phyloP scores from a whole-genome alignment of 1,140 invertebrate species.

The Zaprionus kolodkinae region DNA sequence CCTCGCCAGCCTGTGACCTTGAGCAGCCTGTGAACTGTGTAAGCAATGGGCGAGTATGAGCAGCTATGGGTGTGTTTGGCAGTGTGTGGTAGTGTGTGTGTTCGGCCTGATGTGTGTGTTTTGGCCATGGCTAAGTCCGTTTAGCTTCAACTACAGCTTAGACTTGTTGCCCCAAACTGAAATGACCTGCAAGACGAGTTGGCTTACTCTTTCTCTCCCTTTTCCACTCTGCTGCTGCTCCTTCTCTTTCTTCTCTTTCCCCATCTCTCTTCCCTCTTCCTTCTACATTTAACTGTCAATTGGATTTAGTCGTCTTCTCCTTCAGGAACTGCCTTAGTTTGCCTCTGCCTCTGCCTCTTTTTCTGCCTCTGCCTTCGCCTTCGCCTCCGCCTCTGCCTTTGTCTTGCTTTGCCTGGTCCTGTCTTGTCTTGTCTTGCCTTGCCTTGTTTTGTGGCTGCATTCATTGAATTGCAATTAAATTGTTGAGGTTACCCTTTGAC shows the following conservation, averaged over 20 bases:
- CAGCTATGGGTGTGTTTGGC: not conserved
- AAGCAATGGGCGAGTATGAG: slow-evolving; percentile 37
- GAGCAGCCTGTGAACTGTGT: slow-evolving; percentile 60
- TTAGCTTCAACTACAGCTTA: slow-evolving; percentile 4
- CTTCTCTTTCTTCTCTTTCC: not conserved
- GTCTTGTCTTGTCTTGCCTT: not conserved
- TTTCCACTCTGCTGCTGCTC: not conserved
- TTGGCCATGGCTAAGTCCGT: slow-evolving; percentile 15
- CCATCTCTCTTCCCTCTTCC: not conserved
- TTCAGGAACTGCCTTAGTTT: slow-evolving; percentile 2
- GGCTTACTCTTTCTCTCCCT: not conserved
- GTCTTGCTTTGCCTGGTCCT: not conserved
- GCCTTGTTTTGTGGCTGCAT: slow-evolving; percentile 32
- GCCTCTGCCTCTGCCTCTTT: not conserved
- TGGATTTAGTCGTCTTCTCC: slow-evolving; percentile 51
- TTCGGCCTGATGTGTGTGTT: slow-evolving; percentile 20
- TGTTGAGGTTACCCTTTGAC: slow-evolving; percentile 17
- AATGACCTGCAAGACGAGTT: not conserved
- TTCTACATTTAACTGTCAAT: slow-evolving; percentile 52
- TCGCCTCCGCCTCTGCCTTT: not conserved
- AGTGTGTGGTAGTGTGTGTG: slow-evolving; percentile 26
- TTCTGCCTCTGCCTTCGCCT: not conserved
- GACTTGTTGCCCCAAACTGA: slow-evolving; percentile 30
- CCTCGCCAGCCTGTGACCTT: slow-evolving; percentile 72
- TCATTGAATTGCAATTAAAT: slow-evolving; percentile 78